Base-by-base conservation (phyloP, 30 jellyfish, hydroid and myxozoan species). In the Pseudorhiza aurosa region DNA sequence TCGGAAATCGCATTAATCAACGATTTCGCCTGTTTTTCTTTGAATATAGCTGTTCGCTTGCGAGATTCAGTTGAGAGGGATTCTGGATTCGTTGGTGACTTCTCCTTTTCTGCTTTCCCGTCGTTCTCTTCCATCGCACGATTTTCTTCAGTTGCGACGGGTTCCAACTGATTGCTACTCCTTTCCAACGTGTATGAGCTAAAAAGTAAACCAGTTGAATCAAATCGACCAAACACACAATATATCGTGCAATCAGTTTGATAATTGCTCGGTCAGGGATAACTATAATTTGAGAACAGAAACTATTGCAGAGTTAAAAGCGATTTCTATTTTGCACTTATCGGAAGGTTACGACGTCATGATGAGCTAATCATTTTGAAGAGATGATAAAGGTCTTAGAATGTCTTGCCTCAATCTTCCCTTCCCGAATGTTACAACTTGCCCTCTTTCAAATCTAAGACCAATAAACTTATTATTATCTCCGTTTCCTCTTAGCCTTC, bases 11-110 rank as follows among this genome's bases (percentile, higher is more conserved):
- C 22, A 15, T 24, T 25, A 30, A 37, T 28, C 49, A 42, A 24
- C n/a, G 97, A 58, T 58, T 81, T 82, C 18, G 72, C 49, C 11
- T 44, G 40, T 50, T 72, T 88, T 73, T 88, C 97, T 65, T 88
- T 88, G 73, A 88, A 88, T 31, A 49, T 53, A 2, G 91, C 91
- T 22, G 56, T 39, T 47, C 91, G 64, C 33, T 80, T 80, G 4
- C 91, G 84, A 27, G 91, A 80, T 22, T 53, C 83, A 25, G 50
- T 26, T 17, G 74, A 21, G 4, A 26, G 39, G 19, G 44, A 29
- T 30, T 80, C 91, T 8, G 91, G 91, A 42, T 80, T 58, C 21
- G 89, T 77, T 47, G 85, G 24, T 15, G 67, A 36, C 37, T 4
- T 53, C 33, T 53, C 67, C 37, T 4, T 53, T 14, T 53, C 67